These are phyloP conservation scores for Scrobipalpa atriplicella DNA, from an alignment of 2,888 invertebrate species.

Conservation along the genomic window DNA sequence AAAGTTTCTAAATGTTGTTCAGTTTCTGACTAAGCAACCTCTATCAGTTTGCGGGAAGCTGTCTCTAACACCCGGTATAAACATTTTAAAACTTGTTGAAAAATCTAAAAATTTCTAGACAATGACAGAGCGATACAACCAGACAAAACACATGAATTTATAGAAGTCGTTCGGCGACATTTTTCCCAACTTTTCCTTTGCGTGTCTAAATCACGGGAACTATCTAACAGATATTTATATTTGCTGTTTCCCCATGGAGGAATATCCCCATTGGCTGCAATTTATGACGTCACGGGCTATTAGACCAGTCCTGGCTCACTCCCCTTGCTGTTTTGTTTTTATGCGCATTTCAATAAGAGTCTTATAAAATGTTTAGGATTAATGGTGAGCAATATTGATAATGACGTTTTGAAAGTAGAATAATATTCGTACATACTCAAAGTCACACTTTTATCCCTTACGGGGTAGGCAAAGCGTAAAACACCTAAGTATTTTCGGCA, in stretches of 20 bases:
- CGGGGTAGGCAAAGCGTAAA: too few species aligned
- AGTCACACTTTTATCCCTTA: too few species aligned
- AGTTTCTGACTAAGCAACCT: too few species aligned
- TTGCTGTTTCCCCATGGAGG: slow-evolving; percentile 18
- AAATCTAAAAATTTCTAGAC: not conserved
- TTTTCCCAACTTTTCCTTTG: slow-evolving; percentile 13
- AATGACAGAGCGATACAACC: not conserved
- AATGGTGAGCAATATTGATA: not conserved
- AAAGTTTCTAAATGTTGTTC: too few species aligned
- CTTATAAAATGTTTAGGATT: not conserved
- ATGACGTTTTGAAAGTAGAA: not conserved
- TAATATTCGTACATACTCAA: too few species aligned
- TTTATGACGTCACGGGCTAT: slow-evolving; percentile 62
- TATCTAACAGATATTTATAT: slow-evolving; percentile 28
- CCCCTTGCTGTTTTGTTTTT: slow-evolving; percentile 47
- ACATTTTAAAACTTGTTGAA: not conserved
- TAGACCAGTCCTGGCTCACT: slow-evolving; percentile 43
- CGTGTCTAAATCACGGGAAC: slow-evolving; percentile 30
- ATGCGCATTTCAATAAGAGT: slow-evolving; percentile 1
- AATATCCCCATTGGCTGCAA: slow-evolving; percentile 36
- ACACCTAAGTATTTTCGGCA: too few species aligned
- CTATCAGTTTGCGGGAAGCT: not conserved
- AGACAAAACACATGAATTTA: not conserved
- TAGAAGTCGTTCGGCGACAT: not conserved
- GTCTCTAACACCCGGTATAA: not conserved